phyloP scores from a whole-genome alignment of 2,888 invertebrate genomes.

The Protula sp. region DNA sequence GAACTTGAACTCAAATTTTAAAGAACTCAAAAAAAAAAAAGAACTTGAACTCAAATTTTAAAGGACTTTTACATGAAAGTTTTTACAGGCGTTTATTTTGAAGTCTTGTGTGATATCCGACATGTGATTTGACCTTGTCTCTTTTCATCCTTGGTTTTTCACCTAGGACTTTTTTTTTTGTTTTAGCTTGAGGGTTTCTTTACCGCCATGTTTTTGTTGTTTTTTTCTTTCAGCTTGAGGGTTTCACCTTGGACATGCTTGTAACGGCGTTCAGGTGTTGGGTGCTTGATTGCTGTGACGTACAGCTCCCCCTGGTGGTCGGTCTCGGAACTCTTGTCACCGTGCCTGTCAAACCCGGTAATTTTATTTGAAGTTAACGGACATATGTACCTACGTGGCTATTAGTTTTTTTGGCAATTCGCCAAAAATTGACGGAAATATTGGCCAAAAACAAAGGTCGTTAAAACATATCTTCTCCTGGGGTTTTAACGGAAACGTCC shows the following conservation, averaged over 20 bases:
- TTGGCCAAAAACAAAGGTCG: too few relatives aligned
- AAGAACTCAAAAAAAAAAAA: not conserved
- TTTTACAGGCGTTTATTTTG: conserved; percentile 10
- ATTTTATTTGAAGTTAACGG: too few relatives aligned
- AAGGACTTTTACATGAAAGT: not conserved
- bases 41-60: not conserved
- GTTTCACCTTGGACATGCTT: conserved; percentile 29
- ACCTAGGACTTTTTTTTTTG: too few relatives aligned
- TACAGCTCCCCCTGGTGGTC: conserved; percentile 35
- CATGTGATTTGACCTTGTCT: too few relatives aligned
- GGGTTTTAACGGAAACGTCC: too few relatives aligned
- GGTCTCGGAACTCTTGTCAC: conserved; percentile 36
- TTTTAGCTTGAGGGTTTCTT: too few relatives aligned
- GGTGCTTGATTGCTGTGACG: conserved; percentile 27
- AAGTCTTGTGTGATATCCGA: not conserved
- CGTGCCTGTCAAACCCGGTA: conserved; percentile 33
- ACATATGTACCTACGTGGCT: too few relatives aligned
- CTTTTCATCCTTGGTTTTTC: too few relatives aligned
- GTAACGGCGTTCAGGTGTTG: conserved; percentile 33
- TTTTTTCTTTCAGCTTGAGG: conserved; percentile 29
- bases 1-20: not conserved
- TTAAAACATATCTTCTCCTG: too few relatives aligned
- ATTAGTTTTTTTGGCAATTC: too few relatives aligned
- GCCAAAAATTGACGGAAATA: too few relatives aligned
- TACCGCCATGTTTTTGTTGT: too few relatives aligned